Evolutionary conservation across 2,888 invertebrate species (phyloP), one percentile per base, ranked within the genome.

Genomic region (Oithona nana): DNA sequence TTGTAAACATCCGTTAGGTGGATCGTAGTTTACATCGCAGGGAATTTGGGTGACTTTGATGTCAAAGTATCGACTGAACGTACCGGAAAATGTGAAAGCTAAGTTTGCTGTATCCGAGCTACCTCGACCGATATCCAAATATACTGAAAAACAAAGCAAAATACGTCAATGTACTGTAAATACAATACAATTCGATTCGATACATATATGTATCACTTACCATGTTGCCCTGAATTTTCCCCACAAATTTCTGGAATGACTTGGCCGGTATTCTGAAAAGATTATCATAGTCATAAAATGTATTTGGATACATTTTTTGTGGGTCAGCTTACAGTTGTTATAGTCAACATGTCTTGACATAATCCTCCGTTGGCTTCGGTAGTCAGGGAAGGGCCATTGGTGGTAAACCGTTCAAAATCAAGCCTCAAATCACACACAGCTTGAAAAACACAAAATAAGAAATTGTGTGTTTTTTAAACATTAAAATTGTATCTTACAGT

Each of bases 11-110:
- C 39, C 39, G 39, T 39, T 39, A 16, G 39, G 39, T 39, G 6
- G 39, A 39, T 39, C 39, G 16, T 39, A 39, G 39, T 39, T 39
- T 11, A 39, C 39, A 16, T 58, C 39, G 39, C 58, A 58, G 16
- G 48, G 58, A n/a, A 58, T 48, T 39, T 58, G 58, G 26, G 58
- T 58, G 24, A 58, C 58, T 48, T 58, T 58, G 6, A 58, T 58
- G 20, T 58, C 58, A n/a, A 11, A 58, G n/a, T n/a, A 6, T 39
- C 58, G n/a, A 39, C 39, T 58, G 39, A 4, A 48, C 13, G 39
- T 22, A 2, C 58, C 58, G 16, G 22, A 20, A 26, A 58, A 58
- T n/a, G 30, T 8, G 39, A 58, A 58, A n/a, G n/a, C 28, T 13
- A 58, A 24, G 11, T n/a, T 2, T 16, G 58, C 58, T 24, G 31